phyloP scores from a whole-genome alignment of 2,888 invertebrate species.

The Pseudoips prasinana region DNA sequence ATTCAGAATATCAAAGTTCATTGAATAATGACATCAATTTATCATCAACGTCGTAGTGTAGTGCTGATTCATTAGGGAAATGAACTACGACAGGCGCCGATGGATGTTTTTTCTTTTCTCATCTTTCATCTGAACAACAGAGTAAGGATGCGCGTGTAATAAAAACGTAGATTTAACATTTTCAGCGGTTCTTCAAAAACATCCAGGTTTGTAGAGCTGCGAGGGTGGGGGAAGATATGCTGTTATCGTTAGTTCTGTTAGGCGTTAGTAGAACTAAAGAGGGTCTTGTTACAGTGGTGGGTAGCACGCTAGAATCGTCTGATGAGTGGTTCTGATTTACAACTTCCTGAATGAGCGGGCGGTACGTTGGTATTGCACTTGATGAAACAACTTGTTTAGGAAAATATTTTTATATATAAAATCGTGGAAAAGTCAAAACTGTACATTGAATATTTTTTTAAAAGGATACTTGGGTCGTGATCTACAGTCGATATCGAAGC shows the following conservation, averaged over 20 bases:
- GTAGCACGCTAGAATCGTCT: slow-evolving; percentile 44
- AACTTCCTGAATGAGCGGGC: slow-evolving; percentile 64
- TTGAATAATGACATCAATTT: slow-evolving; percentile 24
- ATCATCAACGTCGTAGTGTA: slow-evolving; percentile 24
- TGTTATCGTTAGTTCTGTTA: slow-evolving; percentile 12
- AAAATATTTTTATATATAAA: too few relatives aligned
- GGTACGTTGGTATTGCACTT: slow-evolving; percentile 52
- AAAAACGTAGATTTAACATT: slow-evolving; percentile 64
- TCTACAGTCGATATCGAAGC: too few relatives aligned
- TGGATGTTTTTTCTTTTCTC: slow-evolving; percentile 34
- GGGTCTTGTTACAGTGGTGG: slow-evolving; percentile 43
- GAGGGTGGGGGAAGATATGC: slow-evolving; percentile 13
- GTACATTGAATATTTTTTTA: too few relatives aligned
- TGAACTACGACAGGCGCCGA: slow-evolving; percentile 25
- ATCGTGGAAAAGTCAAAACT: too few relatives aligned
- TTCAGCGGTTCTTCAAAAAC: slow-evolving; percentile 53
- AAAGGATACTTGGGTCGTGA: too few relatives aligned
- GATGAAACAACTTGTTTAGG: slow-evolving; percentile 39
- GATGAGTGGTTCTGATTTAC: slow-evolving; percentile 68
- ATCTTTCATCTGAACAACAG: slow-evolving; percentile 37
- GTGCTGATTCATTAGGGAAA: slow-evolving; percentile 47
- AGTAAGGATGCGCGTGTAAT: slow-evolving; percentile 59
- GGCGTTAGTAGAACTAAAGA: slow-evolving; percentile 13
- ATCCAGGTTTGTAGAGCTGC: slow-evolving; percentile 43
- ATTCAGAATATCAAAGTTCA: slow-evolving; percentile 15